Conservation (phyloP, 2,797 vertebrate genomes). For the Mustela erminea region DNA sequence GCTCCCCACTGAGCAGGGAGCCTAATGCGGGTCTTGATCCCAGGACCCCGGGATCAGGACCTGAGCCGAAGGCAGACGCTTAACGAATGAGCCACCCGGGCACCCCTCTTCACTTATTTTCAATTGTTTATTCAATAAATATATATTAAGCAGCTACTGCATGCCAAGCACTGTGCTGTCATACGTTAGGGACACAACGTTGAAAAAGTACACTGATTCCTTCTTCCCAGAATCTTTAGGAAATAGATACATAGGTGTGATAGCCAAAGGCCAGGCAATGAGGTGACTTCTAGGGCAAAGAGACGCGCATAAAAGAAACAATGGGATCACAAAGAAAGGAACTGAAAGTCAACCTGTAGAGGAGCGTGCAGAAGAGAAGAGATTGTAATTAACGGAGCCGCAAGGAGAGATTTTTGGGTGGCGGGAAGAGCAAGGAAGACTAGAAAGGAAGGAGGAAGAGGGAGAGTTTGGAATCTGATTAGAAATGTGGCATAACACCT, state of each 20-base stretch:
- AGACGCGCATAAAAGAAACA: neutral
- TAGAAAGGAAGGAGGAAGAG: neutral
- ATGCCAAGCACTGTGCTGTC: neutral
- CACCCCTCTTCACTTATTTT: conserved; percentile 27
- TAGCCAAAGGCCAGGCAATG: neutral
- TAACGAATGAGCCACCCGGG: no score
- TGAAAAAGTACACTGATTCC: neutral
- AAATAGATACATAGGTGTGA: neutral
- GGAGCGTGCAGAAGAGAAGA: neutral
- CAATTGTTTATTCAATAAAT: neutral
- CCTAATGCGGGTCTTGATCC: no score
- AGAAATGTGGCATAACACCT: neutral
- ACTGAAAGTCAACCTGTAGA: neutral
- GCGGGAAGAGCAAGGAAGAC: neutral
- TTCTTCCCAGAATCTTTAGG: neutral
- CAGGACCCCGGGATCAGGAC: no score
- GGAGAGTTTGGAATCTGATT: neutral
- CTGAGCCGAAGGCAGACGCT: no score
- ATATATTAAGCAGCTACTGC: neutral
- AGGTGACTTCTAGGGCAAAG: conserved; percentile 18
- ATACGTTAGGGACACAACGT: neutral
- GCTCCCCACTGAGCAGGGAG: no score
- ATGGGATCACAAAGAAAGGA: neutral
- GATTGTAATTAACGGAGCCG: neutral
- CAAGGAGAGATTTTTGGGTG: neutral